These are phyloP conservation scores for Cetoscarus ocellatus DNA, from an alignment of 2,797 vertebrate species.

Conservation along the genomic window DNA sequence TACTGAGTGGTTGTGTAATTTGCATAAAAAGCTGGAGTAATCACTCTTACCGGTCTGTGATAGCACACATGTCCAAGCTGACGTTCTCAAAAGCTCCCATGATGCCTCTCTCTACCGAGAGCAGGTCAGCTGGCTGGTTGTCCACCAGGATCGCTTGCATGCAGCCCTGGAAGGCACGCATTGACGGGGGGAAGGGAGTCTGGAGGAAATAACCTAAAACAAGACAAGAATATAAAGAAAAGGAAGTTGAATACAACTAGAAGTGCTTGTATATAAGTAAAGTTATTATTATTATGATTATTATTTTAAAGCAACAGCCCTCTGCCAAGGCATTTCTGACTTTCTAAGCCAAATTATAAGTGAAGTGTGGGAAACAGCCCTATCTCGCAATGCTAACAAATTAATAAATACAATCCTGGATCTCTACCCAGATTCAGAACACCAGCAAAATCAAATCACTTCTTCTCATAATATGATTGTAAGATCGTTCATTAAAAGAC, in stretches of 20 bases:
- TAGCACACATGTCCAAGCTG: constrained; percentile 98
- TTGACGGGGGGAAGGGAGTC: constrained; percentile 83
- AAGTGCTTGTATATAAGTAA: not conserved
- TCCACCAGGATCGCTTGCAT: constrained; percentile 97
- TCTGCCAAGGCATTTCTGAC: too few relatives aligned
- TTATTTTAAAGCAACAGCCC: too few relatives aligned
- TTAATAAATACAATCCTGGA: too few relatives aligned
- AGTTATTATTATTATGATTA: too few relatives aligned
- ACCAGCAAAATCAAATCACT: too few relatives aligned
- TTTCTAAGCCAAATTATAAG: too few relatives aligned
- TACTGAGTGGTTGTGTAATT: constrained; percentile 13
- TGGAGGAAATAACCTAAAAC: constrained; percentile 89
- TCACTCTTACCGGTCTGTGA: constrained; percentile 92
- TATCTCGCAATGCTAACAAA: too few relatives aligned
- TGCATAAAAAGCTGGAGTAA: not conserved
- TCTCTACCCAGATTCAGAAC: too few relatives aligned
- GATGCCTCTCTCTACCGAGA: constrained; percentile 90
- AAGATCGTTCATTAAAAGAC: too few relatives aligned
- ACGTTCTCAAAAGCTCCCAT: constrained; percentile 95
- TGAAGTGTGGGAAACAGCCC: too few relatives aligned
- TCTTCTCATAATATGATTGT: too few relatives aligned
- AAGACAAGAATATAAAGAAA: constrained; percentile 26
- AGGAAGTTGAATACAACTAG: not conserved
- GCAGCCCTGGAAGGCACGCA: constrained; percentile 95
- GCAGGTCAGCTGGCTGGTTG: constrained; percentile 93